Conservation (phyloP, 2,888 invertebrate genomes). For the Holacanthella duospinosa region DNA sequence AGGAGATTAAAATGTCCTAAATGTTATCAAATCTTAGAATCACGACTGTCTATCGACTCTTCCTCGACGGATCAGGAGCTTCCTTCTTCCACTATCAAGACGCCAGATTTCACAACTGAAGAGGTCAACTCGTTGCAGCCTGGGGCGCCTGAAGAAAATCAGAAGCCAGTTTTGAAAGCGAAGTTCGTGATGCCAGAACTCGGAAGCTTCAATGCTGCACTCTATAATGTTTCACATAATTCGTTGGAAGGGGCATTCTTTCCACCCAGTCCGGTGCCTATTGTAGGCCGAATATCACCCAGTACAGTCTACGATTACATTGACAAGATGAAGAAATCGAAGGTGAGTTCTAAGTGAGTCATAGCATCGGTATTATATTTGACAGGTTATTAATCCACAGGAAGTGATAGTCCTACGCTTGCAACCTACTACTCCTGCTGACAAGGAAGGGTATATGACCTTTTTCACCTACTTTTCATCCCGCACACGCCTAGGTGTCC, state of each 20-base stretch:
- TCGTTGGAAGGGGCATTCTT: slow-evolving; percentile 26
- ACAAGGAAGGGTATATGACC: slow-evolving; percentile 71
- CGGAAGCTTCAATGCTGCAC: slow-evolving; percentile 29
- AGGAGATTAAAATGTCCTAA: too few species aligned
- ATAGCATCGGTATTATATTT: not conserved
- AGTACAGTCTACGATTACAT: slow-evolving; percentile 88
- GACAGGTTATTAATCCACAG: slow-evolving; percentile 36
- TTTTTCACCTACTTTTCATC: slow-evolving; percentile 81
- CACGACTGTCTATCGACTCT: slow-evolving; percentile 4
- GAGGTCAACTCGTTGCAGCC: slow-evolving; percentile 9
- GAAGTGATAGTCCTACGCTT: slow-evolving; percentile 73
- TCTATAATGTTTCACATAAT: slow-evolving; percentile 29
- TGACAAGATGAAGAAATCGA: slow-evolving; percentile 75
- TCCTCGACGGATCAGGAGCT: slow-evolving; percentile 29
- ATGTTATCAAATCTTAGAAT: slow-evolving; percentile 16
- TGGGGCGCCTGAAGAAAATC: slow-evolving; percentile 14
- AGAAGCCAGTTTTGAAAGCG: slow-evolving; percentile 22
- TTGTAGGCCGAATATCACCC: slow-evolving; percentile 84
- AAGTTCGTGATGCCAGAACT: slow-evolving; percentile 34
- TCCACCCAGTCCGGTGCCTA: slow-evolving; percentile 40
- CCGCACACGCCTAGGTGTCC: slow-evolving; percentile 57
- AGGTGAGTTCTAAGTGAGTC: slow-evolving; percentile 42
- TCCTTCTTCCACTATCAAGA: slow-evolving; percentile 37
- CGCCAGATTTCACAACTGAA: slow-evolving; percentile 35
- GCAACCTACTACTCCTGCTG: slow-evolving; percentile 68